These are phyloP conservation scores for Siphamia tubifer DNA, from an alignment of 2,113 vertebrate species.

Conservation along the genomic window DNA sequence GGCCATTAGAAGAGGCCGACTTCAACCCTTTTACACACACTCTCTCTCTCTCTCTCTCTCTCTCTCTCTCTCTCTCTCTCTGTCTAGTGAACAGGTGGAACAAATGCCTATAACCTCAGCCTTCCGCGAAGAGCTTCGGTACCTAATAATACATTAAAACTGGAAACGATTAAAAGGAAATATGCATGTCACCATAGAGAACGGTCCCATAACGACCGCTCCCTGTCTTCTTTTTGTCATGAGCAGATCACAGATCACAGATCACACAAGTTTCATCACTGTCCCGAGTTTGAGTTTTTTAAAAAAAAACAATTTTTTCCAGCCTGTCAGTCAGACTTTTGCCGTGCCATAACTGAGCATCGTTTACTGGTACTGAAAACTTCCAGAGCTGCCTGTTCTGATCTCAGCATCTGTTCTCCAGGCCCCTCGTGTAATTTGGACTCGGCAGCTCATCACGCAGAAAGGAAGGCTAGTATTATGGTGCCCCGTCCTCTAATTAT, in stretches of 20 bases:
- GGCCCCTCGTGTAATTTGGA: conserved; percentile 58
- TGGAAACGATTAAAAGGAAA: conserved; percentile 13
- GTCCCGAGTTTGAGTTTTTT: conserved; percentile 6
- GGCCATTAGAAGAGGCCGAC: conserved; percentile 7
- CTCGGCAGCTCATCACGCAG: conserved; percentile 55
- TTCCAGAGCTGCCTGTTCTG: conserved; percentile 40
- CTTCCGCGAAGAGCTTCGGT: not conserved
- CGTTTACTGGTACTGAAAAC: conserved; percentile 28
- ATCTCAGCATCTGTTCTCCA: conserved; percentile 63
- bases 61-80: no score
- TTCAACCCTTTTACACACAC: not conserved
- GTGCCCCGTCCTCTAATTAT: conserved; percentile 75
- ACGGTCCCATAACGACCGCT: conserved; percentile 4
- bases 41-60: no score
- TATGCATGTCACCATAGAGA: conserved; percentile 11
- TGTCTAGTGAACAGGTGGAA: conserved; percentile 8
- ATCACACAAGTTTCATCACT: conserved; percentile 1
- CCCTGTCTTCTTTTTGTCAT: conserved; percentile 3
- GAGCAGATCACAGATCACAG: conserved; percentile 11
- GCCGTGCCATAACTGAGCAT: not conserved
- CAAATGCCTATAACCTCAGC: conserved; percentile 3
- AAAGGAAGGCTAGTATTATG: conserved; percentile 69
- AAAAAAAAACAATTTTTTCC: not conserved
- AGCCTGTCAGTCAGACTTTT: conserved; percentile 26
- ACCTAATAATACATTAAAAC: conserved; percentile 20